Percentiles rank a stretch among this genome's conserved stretches.
These are phyloP conservation scores for Orchestia grillus DNA, from an alignment of 1,140 invertebrate species.

Conservation along the genomic window DNA sequence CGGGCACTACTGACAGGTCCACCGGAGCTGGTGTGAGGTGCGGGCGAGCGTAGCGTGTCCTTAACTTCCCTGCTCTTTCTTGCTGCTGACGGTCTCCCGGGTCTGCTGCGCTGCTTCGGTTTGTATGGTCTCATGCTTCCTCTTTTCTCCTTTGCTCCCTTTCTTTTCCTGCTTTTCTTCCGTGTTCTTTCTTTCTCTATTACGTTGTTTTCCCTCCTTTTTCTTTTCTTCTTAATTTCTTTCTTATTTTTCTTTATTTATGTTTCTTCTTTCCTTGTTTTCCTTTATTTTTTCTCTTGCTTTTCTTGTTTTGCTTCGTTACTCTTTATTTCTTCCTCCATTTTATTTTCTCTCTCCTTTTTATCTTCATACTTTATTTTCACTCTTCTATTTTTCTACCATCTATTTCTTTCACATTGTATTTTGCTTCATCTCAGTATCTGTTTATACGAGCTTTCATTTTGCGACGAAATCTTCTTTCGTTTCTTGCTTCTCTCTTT, in stretches of 20 bases:
- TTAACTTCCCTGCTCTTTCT: neutral
- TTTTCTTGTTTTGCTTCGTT: too few species aligned
- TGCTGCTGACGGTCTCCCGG: slow-evolving; percentile 5
- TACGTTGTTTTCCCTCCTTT: too few species aligned
- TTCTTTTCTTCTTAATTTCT: too few species aligned
- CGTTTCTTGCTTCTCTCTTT: neutral
- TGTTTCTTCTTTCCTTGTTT: too few species aligned
- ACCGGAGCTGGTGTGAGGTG: neutral
- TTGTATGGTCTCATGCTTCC: neutral
- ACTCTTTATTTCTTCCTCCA: too few species aligned
- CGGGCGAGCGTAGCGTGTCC: neutral
- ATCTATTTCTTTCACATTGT: neutral
- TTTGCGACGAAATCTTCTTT: neutral
- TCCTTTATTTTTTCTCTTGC: too few species aligned
- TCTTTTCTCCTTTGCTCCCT: neutral
- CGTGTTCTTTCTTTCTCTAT: neutral
- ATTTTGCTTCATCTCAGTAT: neutral
- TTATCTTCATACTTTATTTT: too few species aligned
- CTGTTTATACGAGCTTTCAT: neutral
- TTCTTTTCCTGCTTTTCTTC: neutral
- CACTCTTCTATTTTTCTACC: too few species aligned
- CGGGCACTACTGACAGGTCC: neutral
- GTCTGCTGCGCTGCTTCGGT: slow-evolving; percentile 29
- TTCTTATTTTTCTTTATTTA: too few species aligned
- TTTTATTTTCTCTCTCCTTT: too few species aligned